phyloP scores from a whole-genome alignment of 2,888 invertebrate species.

The Scaptomyza caliginosa region DNA sequence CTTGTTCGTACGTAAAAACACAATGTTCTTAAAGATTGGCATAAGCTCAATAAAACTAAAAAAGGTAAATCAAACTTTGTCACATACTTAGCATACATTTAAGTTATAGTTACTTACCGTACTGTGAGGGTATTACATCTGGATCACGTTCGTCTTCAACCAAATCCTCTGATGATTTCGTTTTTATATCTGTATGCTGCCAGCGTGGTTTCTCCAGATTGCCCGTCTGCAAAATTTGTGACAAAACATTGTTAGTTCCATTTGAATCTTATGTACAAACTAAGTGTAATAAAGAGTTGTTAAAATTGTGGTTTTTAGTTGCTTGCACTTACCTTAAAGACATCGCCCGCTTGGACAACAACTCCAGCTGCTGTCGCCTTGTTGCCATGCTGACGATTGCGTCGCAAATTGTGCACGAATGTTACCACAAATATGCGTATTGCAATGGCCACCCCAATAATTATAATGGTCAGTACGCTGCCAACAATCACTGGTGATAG shows the following conservation, averaged over 20 bases:
- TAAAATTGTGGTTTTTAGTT: neutral
- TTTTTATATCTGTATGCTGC: constrained; percentile 85
- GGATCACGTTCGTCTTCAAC: constrained; percentile 86
- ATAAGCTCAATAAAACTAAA: no score
- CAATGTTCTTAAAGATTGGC: no score
- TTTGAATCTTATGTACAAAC: neutral
- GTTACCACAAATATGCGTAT: constrained; percentile 83
- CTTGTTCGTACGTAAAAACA: no score
- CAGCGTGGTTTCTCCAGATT: constrained; percentile 84
- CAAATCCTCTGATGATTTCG: constrained; percentile 83
- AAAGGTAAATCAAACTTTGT: no score
- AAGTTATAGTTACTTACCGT: no score
- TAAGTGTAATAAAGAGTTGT: neutral
- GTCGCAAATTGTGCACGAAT: constrained; percentile 83
- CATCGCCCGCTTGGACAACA: constrained; percentile 81
- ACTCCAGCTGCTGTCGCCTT: constrained; percentile 81
- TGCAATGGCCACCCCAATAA: constrained; percentile 84
- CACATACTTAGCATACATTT: no score
- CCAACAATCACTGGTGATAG: constrained; percentile 84
- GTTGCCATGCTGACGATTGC: constrained; percentile 83
- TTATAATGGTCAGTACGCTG: constrained; percentile 83
- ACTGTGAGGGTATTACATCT: constrained; percentile 90
- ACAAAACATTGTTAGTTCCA: constrained; percentile 32
- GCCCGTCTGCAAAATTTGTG: constrained; percentile 63
- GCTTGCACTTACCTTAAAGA: constrained; percentile 81